Percentiles rank a stretch among this genome's conserved stretches.
Evolutionary conservation across 2,888 invertebrate species (phyloP).

Genomic region (Pachymerium ferrugineum): DNA sequence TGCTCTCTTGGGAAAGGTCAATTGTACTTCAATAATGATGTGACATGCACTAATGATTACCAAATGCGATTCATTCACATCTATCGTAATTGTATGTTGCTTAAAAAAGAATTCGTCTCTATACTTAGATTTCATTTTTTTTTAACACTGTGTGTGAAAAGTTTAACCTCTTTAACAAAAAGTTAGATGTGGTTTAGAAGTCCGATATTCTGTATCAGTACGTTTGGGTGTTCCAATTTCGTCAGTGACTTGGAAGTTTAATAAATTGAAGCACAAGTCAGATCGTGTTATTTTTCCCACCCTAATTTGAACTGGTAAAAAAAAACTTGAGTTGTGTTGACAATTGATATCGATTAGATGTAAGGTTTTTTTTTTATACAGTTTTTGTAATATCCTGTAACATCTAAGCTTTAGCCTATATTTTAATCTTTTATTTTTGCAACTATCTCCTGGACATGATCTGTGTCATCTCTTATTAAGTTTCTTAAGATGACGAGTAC

Average conservation of each 20-base stretch:
- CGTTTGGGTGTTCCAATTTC: too few relatives aligned
- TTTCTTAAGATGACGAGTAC: neutral
- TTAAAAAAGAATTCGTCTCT: neutral
- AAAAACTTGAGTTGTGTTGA: too few relatives aligned
- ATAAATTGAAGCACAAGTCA: too few relatives aligned
- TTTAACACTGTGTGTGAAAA: neutral
- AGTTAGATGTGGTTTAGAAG: too few relatives aligned
- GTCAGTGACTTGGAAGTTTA: too few relatives aligned
- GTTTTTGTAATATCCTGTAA: neutral
- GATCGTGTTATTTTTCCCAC: too few relatives aligned
- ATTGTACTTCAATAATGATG: neutral
- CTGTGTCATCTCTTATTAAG: neutral
- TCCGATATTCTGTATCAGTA: too few relatives aligned
- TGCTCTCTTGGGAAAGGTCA: slow-evolving; percentile 20
- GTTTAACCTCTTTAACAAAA: neutral
- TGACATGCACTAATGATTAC: slow-evolving; percentile 10
- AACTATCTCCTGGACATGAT: neutral
- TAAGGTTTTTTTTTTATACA: too few relatives aligned
- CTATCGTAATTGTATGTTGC: neutral
- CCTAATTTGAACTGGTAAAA: too few relatives aligned
- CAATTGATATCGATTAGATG: too few relatives aligned
- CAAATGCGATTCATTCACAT: slow-evolving; percentile 24
- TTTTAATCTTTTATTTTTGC: neutral
- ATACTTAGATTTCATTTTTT: neutral
- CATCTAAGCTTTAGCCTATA: neutral